Evolutionary conservation across 2,888 invertebrate species (phyloP), one percentile per base, ranked within the genome.

Genomic region (Dioctria rufipes): DNA sequence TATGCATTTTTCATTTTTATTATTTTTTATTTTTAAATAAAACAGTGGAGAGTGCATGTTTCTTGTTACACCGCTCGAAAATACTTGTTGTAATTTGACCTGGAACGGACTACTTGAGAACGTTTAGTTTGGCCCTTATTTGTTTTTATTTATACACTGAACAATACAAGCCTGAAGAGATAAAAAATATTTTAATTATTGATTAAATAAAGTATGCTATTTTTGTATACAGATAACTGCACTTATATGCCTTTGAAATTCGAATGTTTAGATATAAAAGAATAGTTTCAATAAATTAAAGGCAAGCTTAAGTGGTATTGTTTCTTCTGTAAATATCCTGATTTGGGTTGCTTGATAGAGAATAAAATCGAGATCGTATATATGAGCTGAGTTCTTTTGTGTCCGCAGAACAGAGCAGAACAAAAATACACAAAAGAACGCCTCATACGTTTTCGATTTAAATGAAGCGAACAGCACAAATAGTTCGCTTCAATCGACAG

Each of bases 171-270:
- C 11, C 54, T 54, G 9, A 49, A 49, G 13, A 51, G 39, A 11
- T 6, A 60, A 6, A 49, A 37, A 43, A 60, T 75, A 75, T 60
- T 75, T 77, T 61, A 40, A 43, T 54, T 54, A 46, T 77, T 77
- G 46, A 42, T 46, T 60, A 75, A 5, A 54, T 54, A n/a, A 63
- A 63, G 46, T 63, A 63, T 63, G 63, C 63, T 77, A 77, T 77
- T 77, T 77, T 77, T 77, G 25, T 77, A 77, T 77, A 49, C 37
- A 63, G 51, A 77, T 63, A 77, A 39, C 46, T 43, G 77, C 77
- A 77, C 77, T 77, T 51, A 63, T 73, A 73, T 77, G 77, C 77
- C 77, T 77, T 77, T 63, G 77, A 77, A 63, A 77, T 77, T 77
- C 11, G 63, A 77, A 63, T 63, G 63, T 77, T 77, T 77, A 77